Evolutionary conservation across 2,113 vertebrate species (phyloP).

Genomic region (Synodontis membranacea): DNA sequence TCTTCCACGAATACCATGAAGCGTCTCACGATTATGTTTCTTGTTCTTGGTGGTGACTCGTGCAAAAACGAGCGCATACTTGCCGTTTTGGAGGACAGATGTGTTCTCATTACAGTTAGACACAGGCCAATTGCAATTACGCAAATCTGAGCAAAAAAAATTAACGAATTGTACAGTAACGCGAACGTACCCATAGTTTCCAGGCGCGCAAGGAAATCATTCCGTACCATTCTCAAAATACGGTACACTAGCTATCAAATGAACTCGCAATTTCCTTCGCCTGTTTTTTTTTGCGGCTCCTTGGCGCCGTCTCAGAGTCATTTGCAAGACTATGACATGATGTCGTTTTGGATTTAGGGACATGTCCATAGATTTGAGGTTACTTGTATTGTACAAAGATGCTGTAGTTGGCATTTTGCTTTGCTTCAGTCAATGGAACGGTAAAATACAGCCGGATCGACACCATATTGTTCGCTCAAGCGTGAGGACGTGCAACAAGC

Average conservation of each 20-base stretch:
- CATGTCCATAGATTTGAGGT: neutral
- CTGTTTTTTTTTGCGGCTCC: neutral
- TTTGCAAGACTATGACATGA: neutral
- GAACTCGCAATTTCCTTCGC: neutral
- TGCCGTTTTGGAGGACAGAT: too few relatives aligned
- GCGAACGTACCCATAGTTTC: too few relatives aligned
- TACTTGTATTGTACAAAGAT: neutral
- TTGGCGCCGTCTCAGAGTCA: neutral
- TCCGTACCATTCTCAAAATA: neutral
- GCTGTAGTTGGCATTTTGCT: neutral
- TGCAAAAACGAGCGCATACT: too few relatives aligned
- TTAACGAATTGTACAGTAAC: too few relatives aligned
- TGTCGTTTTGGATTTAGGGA: neutral
- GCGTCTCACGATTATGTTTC: too few relatives aligned
- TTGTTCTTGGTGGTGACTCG: too few relatives aligned
- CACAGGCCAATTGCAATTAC: too few relatives aligned
- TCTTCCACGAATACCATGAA: too few relatives aligned
- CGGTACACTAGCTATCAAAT: neutral
- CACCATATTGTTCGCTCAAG: neutral
- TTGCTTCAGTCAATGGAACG: neutral
- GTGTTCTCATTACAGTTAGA: too few relatives aligned
- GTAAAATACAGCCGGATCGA: neutral
- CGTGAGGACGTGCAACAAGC: neutral
- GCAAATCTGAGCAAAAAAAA: too few relatives aligned
- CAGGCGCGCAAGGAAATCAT: neutral